phyloP scores from a whole-genome alignment of 2,113 vertebrate species.

The Nymphicus hollandicus region DNA sequence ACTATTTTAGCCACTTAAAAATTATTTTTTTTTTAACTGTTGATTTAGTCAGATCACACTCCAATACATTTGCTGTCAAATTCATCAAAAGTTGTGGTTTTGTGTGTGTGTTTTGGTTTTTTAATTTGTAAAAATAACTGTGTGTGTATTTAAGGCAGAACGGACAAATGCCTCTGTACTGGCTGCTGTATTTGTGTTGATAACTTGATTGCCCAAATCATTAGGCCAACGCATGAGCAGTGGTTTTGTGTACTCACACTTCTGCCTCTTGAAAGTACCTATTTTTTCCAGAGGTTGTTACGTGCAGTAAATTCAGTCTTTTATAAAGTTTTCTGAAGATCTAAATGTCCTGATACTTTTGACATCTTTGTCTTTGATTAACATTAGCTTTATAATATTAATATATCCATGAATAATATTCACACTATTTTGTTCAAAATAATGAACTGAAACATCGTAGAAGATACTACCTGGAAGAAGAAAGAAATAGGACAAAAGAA shows the following conservation, averaged over 20 bases:
- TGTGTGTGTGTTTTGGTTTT: neutral
- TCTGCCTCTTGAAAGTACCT: neutral
- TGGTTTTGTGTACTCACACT: neutral
- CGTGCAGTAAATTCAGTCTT: neutral
- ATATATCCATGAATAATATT: neutral
- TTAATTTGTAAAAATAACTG: neutral
- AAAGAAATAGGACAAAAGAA: neutral
- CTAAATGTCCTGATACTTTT: neutral
- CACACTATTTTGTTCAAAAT: neutral
- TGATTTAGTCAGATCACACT: neutral
- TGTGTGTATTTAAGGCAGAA: neutral
- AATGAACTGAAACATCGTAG: neutral
- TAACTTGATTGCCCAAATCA: neutral
- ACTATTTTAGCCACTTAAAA: neutral
- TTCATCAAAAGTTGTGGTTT: neutral
- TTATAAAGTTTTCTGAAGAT: neutral
- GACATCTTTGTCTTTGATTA: neutral
- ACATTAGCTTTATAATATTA: neutral
- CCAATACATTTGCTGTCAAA: neutral
- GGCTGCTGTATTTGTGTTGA: neutral
- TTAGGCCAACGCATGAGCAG: neutral
- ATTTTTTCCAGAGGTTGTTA: neutral
- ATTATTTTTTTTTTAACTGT: neutral
- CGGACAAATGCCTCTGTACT: neutral
- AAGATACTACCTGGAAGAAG: neutral